A percentile compares a stretch with the other conserved stretches of the same genome.
Conservation (phyloP, 2,797 vertebrate genomes). For the Galago senegalensis region DNA sequence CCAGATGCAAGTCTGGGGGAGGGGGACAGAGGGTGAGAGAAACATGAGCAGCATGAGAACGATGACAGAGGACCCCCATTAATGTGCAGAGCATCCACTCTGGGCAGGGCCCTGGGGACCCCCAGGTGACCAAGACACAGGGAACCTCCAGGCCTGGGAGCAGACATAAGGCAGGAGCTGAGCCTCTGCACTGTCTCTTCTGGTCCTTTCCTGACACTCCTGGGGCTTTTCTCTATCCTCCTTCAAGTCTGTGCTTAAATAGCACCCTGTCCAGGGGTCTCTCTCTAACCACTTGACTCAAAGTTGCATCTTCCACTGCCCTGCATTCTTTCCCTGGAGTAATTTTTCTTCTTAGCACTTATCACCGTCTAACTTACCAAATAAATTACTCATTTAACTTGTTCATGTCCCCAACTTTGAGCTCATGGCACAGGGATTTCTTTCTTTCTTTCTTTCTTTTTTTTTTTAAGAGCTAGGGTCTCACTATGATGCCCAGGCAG, state of each 20-base stretch:
- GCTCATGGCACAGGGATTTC: not conserved
- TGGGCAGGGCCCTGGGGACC: not conserved
- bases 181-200: not conserved
- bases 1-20: slow-evolving; percentile 96
- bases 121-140: not conserved
- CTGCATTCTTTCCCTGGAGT: not conserved
- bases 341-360: not conserved
- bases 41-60: not conserved
- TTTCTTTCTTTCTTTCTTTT: not conserved
- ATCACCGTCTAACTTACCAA: not conserved
- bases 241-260: not conserved
- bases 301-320: not conserved
- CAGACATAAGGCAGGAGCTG: not conserved
- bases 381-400: not conserved
- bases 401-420: not conserved
- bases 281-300: not conserved
- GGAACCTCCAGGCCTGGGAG: not conserved
- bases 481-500: not conserved
- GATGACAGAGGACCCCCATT: not conserved
- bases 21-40: not conserved
- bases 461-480: not conserved
- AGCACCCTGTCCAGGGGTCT: not conserved
- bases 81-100: not conserved
- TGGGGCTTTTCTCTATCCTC: not conserved
- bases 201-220: not conserved